Evolutionary conservation across 2,888 invertebrate genomes (phyloP).

Genomic region (Xestia rhomboidea): DNA sequence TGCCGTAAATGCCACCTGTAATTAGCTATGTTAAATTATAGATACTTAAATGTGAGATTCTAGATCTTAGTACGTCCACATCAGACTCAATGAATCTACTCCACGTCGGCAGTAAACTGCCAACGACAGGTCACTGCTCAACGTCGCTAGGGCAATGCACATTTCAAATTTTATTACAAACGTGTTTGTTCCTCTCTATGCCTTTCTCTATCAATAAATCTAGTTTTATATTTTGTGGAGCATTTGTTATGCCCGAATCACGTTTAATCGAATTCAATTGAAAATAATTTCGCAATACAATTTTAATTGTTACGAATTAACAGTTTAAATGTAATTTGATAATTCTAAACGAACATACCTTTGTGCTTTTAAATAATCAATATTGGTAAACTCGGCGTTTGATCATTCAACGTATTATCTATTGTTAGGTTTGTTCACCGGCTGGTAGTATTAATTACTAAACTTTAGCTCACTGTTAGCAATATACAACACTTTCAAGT

Average conservation of each 20-base stretch:
- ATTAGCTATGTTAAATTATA: constrained; percentile 8
- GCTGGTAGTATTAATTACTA: constrained; percentile 25
- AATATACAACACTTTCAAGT: constrained; percentile 14
- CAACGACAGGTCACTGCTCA: constrained; percentile 28
- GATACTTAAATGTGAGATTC: neutral
- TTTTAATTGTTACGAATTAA: constrained; percentile 35
- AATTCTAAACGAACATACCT: constrained; percentile 46
- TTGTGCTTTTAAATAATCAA: constrained; percentile 45
- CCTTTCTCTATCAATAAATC: constrained; percentile 34
- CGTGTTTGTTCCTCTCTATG: constrained; percentile 18
- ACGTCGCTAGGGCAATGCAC: constrained; percentile 37
- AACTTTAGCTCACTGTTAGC: constrained; percentile 36
- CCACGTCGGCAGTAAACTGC: constrained; percentile 37
- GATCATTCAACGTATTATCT: constrained; percentile 29
- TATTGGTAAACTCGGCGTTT: constrained; percentile 37
- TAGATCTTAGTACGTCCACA: constrained; percentile 4
- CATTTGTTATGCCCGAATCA: constrained; percentile 1
- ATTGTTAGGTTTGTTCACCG: constrained; percentile 45
- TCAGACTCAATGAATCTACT: constrained; percentile 28
- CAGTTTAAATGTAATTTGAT: constrained; percentile 29
- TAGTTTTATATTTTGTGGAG: constrained; percentile 19
- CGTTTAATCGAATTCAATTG: neutral
- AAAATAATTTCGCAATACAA: constrained; percentile 22
- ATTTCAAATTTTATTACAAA: constrained; percentile 53
- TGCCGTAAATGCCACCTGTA: neutral